A percentile compares a stretch with the other conserved stretches of the same genome.
Evolutionary conservation across 2,797 vertebrate genomes (phyloP).

Genomic region (Neomorphus geoffroyi): DNA sequence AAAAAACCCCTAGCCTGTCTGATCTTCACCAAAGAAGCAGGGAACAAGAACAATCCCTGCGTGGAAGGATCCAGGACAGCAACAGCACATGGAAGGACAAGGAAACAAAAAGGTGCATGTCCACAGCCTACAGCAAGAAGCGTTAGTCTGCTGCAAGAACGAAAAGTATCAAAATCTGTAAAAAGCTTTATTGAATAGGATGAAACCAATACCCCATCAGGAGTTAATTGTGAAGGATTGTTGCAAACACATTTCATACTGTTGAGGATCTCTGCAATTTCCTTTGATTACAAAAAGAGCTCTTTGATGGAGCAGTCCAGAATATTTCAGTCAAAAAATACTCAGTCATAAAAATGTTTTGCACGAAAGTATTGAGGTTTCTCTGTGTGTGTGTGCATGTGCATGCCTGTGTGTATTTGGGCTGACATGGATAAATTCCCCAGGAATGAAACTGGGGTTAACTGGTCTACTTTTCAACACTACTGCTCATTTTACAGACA

Average conservation of each 20-base stretch:
- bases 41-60: background rate
- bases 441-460: background rate
- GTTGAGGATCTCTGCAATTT: background rate
- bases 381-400: background rate
- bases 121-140: background rate
- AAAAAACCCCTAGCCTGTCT: background rate
- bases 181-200: slow-evolving; percentile 36
- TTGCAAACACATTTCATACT: slow-evolving; percentile 31
- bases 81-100: background rate
- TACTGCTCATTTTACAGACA: background rate
- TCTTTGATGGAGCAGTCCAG: background rate
- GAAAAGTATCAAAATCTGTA: slow-evolving; percentile 13
- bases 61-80: background rate
- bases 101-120: background rate
- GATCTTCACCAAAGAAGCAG: background rate
- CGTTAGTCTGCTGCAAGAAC: background rate
- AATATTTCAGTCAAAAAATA: background rate
- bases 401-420: background rate
- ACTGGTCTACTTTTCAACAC: background rate
- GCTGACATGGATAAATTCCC: background rate
- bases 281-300: slow-evolving; percentile 6
- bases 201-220: slow-evolving; percentile 54
- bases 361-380: background rate
- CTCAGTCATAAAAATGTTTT: background rate
- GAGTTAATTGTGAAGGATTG: slow-evolving; percentile 56